Conservation (phyloP, 2,797 vertebrate genomes). For the Acridotheres tristis region DNA sequence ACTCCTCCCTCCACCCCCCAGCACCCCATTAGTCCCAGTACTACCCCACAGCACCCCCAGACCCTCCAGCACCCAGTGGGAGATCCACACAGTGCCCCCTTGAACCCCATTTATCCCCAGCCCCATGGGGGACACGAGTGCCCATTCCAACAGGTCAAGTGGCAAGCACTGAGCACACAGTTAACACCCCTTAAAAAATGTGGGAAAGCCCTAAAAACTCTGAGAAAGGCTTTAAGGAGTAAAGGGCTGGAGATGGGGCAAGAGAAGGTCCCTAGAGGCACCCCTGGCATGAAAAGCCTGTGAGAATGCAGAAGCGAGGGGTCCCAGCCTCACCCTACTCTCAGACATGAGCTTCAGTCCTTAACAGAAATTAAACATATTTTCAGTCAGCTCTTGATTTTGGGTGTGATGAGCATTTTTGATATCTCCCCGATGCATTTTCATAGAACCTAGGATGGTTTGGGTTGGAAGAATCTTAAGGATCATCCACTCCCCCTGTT, state of each 20-base stretch:
- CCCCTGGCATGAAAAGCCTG: not conserved
- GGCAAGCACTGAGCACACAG: not conserved
- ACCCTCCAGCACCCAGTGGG: not conserved
- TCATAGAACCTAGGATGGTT: not conserved
- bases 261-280: not conserved
- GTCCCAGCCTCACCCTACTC: not conserved
- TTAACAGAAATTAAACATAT: not conserved
- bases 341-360: rapidly evolving
- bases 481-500: not conserved
- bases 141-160: not conserved
- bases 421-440: not conserved
- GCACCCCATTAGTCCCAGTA: not conserved
- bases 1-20: not conserved
- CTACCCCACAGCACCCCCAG: too few species aligned
- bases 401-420: rapidly evolving
- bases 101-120: not conserved
- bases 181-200: not conserved
- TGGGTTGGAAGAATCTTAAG: not conserved
- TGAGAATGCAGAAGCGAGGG: not conserved
- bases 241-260: not conserved
- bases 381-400: not conserved
- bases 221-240: not conserved
- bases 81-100: not conserved
- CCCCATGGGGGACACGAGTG: rapidly evolving
- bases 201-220: not conserved